Conservation (phyloP, 2,888 invertebrate species). For the Miltochrista miniata region DNA sequence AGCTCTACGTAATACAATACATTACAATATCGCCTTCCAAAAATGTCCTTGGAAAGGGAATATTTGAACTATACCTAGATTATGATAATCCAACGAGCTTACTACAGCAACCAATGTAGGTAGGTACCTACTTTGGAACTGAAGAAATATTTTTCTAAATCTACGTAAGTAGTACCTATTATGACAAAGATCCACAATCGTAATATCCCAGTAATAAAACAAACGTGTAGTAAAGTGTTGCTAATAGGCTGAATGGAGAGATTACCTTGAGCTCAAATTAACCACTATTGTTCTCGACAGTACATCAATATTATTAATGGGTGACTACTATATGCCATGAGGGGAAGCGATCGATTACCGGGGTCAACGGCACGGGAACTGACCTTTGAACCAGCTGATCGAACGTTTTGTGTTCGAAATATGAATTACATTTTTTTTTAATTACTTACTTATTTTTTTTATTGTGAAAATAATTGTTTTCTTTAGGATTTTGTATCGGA, state of each 20-base stretch:
- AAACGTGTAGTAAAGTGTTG: slow-evolving; percentile 13
- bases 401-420: slow-evolving; percentile 44
- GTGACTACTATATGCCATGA: slow-evolving; percentile 61
- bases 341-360: slow-evolving; percentile 78
- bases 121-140: no score
- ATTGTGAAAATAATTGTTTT: no score
- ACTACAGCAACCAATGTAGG: no score
- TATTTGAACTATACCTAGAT: no score
- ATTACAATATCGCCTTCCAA: no score
- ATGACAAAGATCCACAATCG: not conserved
- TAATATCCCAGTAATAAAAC: not conserved
- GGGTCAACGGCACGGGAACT: slow-evolving; percentile 78
- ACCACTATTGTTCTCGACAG: slow-evolving; percentile 26
- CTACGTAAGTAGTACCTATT: no score
- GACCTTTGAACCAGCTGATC: slow-evolving; percentile 82
- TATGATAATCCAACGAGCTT: no score
- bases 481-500: no score
- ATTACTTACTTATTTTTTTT: no score
- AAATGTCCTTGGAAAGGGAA: no score
- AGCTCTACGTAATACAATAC: no score
- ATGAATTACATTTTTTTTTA: slow-evolving; percentile 3
- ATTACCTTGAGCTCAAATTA: slow-evolving; percentile 28
- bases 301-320: slow-evolving; percentile 64
- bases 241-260: slow-evolving; percentile 19
- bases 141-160: no score